These are phyloP conservation scores for Anastatus disparis DNA, from an alignment of 1,140 invertebrate species.

Conservation along the genomic window DNA sequence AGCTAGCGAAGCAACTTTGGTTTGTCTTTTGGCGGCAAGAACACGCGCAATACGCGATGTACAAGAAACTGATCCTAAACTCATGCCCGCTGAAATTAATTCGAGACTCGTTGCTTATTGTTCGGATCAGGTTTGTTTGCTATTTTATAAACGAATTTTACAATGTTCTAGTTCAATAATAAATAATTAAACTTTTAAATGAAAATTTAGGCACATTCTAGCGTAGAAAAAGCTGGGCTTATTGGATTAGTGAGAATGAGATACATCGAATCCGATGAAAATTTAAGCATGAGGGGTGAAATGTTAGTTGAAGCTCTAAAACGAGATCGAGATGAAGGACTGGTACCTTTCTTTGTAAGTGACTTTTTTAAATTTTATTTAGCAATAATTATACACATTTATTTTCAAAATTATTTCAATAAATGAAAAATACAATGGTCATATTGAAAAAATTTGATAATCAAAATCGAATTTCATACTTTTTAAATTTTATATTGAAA, in stretches of 20 bases:
- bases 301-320: conserved; percentile 82
- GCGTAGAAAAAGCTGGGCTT: conserved; percentile 94
- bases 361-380: background rate
- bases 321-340: conserved; percentile 84
- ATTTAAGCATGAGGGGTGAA: conserved; percentile 85
- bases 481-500: too few relatives aligned
- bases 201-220: conserved; percentile 94
- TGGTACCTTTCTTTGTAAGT: conserved; percentile 96
- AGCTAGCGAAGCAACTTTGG: conserved; percentile 91
- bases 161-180: too few relatives aligned
- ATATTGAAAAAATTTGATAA: too few relatives aligned
- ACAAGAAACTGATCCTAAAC: conserved; percentile 73
- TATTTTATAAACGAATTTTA: background rate
- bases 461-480: background rate
- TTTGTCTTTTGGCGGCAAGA: conserved; percentile 89
- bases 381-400: too few relatives aligned
- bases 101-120: conserved; percentile 93
- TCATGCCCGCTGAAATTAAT: conserved; percentile 90
- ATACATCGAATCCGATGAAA: conserved; percentile 87
- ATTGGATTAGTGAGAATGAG: conserved; percentile 92
- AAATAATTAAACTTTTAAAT: background rate
- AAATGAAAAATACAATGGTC: too few relatives aligned
- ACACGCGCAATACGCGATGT: conserved; percentile 81
- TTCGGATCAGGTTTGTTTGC: conserved; percentile 78
- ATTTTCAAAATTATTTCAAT: background rate